Evolutionary conservation across 2,113 vertebrate genomes (phyloP).

Genomic region (Crotalus helleri): DNA sequence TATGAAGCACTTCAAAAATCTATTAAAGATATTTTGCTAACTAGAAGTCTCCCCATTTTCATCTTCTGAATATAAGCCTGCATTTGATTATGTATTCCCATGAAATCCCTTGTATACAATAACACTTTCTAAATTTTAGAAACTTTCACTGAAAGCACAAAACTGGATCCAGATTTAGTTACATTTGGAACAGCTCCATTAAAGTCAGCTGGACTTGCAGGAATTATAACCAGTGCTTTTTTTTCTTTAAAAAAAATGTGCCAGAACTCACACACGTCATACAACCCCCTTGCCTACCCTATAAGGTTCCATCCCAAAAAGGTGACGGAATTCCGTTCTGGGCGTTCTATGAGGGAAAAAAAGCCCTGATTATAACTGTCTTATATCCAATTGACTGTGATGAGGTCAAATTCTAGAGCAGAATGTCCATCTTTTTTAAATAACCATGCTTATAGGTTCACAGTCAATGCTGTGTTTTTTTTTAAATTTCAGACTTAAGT

Average conservation of each 20-base stretch:
- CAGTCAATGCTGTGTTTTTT: not conserved
- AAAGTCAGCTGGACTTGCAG: not conserved
- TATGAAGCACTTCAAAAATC: not conserved
- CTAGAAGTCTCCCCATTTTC: not conserved
- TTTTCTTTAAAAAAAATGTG: no score
- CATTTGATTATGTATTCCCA: not conserved
- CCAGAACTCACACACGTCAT: no score
- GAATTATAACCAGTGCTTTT: not conserved
- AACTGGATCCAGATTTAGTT: not conserved
- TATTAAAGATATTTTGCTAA: not conserved
- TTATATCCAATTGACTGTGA: not conserved
- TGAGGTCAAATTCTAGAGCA: not conserved
- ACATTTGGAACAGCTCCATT: not conserved
- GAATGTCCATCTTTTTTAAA: not conserved
- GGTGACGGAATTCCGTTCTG: no score
- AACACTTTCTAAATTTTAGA: not conserved
- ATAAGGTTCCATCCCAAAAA: no score
- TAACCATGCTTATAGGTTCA: not conserved
- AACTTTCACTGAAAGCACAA: not conserved
- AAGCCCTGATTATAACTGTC: not conserved
- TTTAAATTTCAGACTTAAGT: not conserved
- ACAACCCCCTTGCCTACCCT: no score
- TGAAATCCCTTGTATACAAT: not conserved
- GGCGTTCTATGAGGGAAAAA: no score
- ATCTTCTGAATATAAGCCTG: not conserved